Conservation (phyloP, 2,888 invertebrate genomes). For the Bombyx huttoni region DNA sequence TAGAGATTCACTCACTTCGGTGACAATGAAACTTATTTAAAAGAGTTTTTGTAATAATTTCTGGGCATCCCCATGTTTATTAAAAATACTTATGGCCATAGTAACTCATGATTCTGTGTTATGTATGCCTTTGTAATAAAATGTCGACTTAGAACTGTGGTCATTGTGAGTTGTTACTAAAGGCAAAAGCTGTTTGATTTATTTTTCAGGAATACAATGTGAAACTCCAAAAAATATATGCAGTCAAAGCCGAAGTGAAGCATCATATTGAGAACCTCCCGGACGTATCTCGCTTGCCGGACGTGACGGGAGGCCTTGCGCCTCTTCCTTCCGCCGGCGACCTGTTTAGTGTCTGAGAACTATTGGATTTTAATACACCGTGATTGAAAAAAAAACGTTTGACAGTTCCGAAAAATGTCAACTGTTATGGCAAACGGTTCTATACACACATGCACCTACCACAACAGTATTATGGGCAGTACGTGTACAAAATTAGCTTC, state of each 20-base stretch:
- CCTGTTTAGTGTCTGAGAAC: conserved; percentile 80
- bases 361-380: neutral
- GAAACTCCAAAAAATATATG: conserved; percentile 88
- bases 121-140: too few species aligned
- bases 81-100: too few species aligned
- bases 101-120: too few species aligned
- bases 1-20: too few species aligned
- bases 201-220: conserved; percentile 89
- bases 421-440: neutral
- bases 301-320: conserved; percentile 92
- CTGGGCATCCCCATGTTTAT: too few species aligned
- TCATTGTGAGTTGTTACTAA: too few species aligned
- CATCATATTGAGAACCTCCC: conserved; percentile 95
- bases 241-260: conserved; percentile 89
- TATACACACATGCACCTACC: neutral
- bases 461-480: neutral
- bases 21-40: too few species aligned
- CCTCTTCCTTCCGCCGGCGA: conserved; percentile 96
- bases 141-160: too few species aligned
- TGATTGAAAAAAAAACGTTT: neutral
- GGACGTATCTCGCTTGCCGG: conserved; percentile 91
- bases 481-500: neutral
- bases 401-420: neutral
- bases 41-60: too few species aligned
- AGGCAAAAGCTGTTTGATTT: neutral